Evolutionary conservation across 1,140 invertebrate species (phyloP).

Genomic region (Lordiphosa collinella): DNA sequence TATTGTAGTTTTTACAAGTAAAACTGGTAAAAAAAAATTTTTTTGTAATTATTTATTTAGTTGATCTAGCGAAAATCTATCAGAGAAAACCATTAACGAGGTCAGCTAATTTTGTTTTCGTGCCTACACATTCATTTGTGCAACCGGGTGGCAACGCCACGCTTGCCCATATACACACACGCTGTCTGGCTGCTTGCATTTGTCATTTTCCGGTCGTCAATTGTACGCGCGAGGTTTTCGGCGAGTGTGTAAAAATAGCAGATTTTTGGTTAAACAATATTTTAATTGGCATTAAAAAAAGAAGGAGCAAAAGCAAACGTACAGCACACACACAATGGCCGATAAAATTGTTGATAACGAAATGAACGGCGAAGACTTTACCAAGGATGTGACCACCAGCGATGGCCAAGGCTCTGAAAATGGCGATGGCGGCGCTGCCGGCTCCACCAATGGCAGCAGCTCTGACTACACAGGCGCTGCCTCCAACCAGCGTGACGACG

Average conservation of each 20-base stretch:
- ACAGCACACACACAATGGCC: constrained; percentile 56
- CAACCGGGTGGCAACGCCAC: constrained; percentile 40
- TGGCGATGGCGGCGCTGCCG: constrained; percentile 81
- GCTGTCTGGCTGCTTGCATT: constrained; percentile 36
- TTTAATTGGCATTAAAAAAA: constrained; percentile 45
- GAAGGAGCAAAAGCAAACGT: constrained; percentile 1
- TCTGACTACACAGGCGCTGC: constrained; percentile 83
- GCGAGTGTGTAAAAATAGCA: constrained; percentile 60
- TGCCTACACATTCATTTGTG: not conserved
- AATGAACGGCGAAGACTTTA: constrained; percentile 84
- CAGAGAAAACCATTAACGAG: no score
- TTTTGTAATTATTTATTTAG: no score
- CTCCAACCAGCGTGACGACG: constrained; percentile 86
- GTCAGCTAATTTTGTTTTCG: not conserved
- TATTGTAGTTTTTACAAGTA: no score
- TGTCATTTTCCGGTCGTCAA: constrained; percentile 76
- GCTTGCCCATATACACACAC: constrained; percentile 46
- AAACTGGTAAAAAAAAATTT: no score
- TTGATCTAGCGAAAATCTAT: no score
- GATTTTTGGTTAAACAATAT: constrained; percentile 30
- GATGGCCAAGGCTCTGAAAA: constrained; percentile 83
- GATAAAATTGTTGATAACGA: constrained; percentile 71
- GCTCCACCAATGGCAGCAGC: constrained; percentile 82
- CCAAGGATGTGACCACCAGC: constrained; percentile 83
- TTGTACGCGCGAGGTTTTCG: constrained; percentile 64